Evolutionary conservation across 1,140 invertebrate species (phyloP).

Genomic region (Leptoteleia sp.): DNA sequence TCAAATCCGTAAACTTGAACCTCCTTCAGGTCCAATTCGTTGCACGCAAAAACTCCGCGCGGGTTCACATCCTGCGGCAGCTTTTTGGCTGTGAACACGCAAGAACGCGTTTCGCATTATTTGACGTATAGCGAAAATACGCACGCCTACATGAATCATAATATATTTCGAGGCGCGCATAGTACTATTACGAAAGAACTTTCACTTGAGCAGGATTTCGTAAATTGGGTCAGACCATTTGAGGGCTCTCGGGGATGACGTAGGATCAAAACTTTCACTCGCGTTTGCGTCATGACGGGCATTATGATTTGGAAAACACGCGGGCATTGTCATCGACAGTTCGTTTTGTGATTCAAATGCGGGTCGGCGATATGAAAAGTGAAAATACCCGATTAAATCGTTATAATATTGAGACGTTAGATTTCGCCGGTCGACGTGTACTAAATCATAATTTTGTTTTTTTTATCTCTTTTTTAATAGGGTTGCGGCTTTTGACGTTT

Average conservation of each 20-base stretch:
- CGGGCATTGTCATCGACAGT: constrained; percentile 23
- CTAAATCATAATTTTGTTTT: constrained; percentile 45
- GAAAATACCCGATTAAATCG: constrained; percentile 25
- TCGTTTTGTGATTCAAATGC: constrained; percentile 37
- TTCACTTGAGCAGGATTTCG: constrained; percentile 64
- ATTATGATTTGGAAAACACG: constrained; percentile 57
- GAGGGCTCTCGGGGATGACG: constrained; percentile 58
- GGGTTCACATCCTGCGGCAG: constrained; percentile 92
- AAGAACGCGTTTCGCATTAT: constrained; percentile 3
- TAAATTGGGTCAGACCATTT: constrained; percentile 61
- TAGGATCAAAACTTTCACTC: constrained; percentile 61
- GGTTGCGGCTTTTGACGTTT: constrained; percentile 6
- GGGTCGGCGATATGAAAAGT: constrained; percentile 43
- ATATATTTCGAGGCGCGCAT: constrained; percentile 35
- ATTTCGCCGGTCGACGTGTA: constrained; percentile 8
- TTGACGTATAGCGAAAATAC: constrained; percentile 8
- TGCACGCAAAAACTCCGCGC: constrained; percentile 96
- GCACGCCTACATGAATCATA: constrained; percentile 34
- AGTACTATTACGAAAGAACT: constrained; percentile 58
- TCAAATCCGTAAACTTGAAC: constrained; percentile 99
- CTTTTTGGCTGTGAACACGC: constrained; percentile 87
- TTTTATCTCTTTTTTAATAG: not conserved
- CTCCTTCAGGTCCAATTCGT: constrained; percentile 94
- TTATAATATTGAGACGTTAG: constrained; percentile 21
- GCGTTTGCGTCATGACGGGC: constrained; percentile 54